Base-by-base conservation (phyloP, 2,797 vertebrate genomes). In the Bryconaethiops microstoma region DNA sequence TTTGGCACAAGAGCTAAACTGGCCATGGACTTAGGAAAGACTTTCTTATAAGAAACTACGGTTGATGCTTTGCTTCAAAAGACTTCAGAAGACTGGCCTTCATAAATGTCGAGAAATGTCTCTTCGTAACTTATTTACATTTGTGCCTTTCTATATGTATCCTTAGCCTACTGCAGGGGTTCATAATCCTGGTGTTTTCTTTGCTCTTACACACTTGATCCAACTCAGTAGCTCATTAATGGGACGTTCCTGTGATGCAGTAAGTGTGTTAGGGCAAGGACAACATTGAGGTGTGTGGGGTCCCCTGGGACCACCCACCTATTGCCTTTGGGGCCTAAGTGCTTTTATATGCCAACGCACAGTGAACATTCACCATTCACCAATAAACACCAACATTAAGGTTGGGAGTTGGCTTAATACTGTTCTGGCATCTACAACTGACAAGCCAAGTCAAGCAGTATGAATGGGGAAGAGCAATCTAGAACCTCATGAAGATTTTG, bases 1-100 rank as follows among this genome's bases (percentile, higher is more conserved):
- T 70, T 70, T 50, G 45, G 67, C 67, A 70, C 42, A 14, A 48
- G 9, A 23, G 67, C 65, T 45, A 23, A 65, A 48, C 42, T 45
- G 65, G n/a, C 65, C 39, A 5, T n/a, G 64, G 1, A 42, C 19
- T 64, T 7, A 7, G 16, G 25, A 65, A 5, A 19, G 13, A 39
- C 1, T 39, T 71, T 55, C 25, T 17, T 19, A n/a, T n/a, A 17
- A 39, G 48, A 17, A 55, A 55, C 7, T 17, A 17, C 0, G 2
- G 23, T 54, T 9, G 16, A 50, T 54, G 39, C 16, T 23, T 35
- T 13, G n/a, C 25, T 50, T 54, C 17, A 50, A 69, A 48, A 21
- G 21, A 42, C 7, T 42, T 67, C 19, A 9, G 17, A 65, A 70
- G 10, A 50, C 45, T 12, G 14, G 50, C 50, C 70, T 12, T 72